Conservation (phyloP, 2,797 vertebrate species). For the Smutsia temminckii region DNA sequence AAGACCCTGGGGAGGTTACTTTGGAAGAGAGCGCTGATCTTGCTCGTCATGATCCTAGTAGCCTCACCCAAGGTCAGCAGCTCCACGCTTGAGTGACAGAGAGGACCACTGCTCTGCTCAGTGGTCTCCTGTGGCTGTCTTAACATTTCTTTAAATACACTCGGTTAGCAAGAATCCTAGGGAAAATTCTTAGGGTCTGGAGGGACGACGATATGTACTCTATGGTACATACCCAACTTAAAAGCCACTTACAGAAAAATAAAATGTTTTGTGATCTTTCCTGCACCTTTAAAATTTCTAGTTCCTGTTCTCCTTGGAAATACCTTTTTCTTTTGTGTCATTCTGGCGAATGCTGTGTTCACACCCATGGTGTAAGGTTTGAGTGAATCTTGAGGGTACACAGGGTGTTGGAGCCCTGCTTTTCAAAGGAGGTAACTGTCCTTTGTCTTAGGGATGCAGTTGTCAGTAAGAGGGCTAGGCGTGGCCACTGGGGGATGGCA, state of each 20-base stretch:
- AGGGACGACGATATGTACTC: not conserved
- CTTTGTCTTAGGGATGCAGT: not conserved
- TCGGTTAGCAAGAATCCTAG: not conserved
- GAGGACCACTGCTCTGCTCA: not conserved
- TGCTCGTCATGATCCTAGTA: not conserved
- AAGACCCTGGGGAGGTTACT: not conserved
- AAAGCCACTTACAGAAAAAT: not conserved
- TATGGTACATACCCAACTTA: not conserved
- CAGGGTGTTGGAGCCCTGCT: not conserved
- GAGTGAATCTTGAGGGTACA: not conserved
- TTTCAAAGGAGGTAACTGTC: not conserved
- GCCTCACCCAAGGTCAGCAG: not conserved
- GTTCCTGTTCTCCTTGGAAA: not conserved
- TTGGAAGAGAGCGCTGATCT: not conserved
- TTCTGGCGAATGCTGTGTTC: not conserved
- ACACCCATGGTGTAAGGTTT: rapidly evolving
- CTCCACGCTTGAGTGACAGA: not conserved
- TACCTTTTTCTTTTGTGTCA: not conserved
- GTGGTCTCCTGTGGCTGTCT: not conserved
- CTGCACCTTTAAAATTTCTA: not conserved
- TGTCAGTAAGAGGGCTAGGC: not conserved
- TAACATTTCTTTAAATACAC: not conserved
- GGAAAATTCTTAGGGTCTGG: not conserved
- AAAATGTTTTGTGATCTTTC: not conserved
- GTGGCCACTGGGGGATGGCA: not conserved